Evolutionary conservation across 2,888 invertebrate species (phyloP).

Genomic region (Melieria picta): DNA sequence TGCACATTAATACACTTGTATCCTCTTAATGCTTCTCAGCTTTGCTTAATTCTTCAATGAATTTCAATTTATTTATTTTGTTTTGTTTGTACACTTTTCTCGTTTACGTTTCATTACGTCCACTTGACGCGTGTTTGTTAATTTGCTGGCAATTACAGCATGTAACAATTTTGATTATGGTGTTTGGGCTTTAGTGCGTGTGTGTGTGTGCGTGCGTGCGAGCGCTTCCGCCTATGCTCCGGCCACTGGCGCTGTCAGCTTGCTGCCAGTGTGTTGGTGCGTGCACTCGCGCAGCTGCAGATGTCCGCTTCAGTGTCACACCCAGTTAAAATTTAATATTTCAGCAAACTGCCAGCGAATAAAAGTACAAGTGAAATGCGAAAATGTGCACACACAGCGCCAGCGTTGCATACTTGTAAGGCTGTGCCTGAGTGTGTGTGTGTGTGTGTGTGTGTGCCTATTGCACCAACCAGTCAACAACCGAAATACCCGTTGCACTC

Average conservation of each 20-base stretch:
- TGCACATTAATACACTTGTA: not conserved
- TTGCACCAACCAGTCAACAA: too few relatives aligned
- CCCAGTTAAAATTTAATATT: conserved; percentile 56
- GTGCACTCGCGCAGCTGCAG: conserved; percentile 18
- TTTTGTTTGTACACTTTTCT: too few relatives aligned
- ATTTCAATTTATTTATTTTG: not conserved
- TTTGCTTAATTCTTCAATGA: not conserved
- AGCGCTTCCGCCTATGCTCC: not conserved
- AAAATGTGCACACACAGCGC: conserved; percentile 34
- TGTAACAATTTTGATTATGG: not conserved
- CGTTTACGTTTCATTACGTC: too few relatives aligned
- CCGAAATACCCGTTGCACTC: too few relatives aligned
- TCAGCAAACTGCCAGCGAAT: conserved; percentile 47
- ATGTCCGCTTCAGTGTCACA: conserved; percentile 49
- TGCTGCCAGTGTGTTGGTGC: not conserved
- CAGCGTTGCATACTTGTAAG: conserved; percentile 52
- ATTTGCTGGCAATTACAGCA: too few relatives aligned
- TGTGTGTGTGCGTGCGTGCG: not conserved
- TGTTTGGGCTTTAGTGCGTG: not conserved
- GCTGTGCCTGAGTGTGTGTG: conserved; percentile 24
- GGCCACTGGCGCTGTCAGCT: not conserved
- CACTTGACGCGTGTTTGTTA: too few relatives aligned
- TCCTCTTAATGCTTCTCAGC: not conserved
- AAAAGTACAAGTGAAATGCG: conserved; percentile 47
- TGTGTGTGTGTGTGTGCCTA: conserved; percentile 4